phyloP scores from a whole-genome alignment of 1,140 invertebrate species.

The Callitettix versicolor region DNA sequence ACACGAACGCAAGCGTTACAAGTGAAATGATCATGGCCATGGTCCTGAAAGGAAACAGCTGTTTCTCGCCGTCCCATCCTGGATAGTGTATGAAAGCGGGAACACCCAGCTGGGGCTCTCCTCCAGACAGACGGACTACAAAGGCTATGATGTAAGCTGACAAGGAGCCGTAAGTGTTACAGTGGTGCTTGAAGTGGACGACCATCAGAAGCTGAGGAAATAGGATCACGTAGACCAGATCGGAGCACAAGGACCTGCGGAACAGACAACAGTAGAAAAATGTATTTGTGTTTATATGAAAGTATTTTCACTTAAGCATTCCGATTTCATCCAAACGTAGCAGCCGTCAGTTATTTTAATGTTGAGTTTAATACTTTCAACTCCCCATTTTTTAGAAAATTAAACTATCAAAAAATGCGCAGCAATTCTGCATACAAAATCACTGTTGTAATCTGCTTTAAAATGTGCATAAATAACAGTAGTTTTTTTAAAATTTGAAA shows the following conservation, averaged over 20 bases:
- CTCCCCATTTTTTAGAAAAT: too few relatives aligned
- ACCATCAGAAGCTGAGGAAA: conserved; percentile 97
- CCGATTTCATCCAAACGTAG: too few relatives aligned
- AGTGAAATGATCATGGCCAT: conserved; percentile 79
- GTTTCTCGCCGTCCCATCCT: conserved; percentile 63
- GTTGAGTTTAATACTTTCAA: too few relatives aligned
- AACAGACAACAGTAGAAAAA: conserved; percentile 15
- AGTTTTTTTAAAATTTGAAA: too few relatives aligned
- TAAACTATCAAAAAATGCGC: too few relatives aligned
- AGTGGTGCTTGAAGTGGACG: conserved; percentile 85
- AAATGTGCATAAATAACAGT: too few relatives aligned
- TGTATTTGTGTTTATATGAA: not conserved
- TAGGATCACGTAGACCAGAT: conserved; percentile 94
- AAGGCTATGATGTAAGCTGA: conserved; percentile 82
- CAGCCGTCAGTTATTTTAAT: too few relatives aligned
- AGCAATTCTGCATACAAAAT: too few relatives aligned
- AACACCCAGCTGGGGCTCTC: conserved; percentile 75
- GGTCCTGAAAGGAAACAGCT: conserved; percentile 84
- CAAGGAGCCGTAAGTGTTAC: conserved; percentile 94
- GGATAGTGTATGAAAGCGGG: conserved; percentile 80
- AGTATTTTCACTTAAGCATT: not conserved
- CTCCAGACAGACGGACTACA: conserved; percentile 74
- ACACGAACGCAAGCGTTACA: conserved; percentile 61
- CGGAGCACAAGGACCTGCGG: conserved; percentile 84
- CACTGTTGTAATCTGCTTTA: too few relatives aligned